Evolutionary conservation across 2,113 vertebrate species (phyloP).

Genomic region (Myxocyprinus asiaticus): DNA sequence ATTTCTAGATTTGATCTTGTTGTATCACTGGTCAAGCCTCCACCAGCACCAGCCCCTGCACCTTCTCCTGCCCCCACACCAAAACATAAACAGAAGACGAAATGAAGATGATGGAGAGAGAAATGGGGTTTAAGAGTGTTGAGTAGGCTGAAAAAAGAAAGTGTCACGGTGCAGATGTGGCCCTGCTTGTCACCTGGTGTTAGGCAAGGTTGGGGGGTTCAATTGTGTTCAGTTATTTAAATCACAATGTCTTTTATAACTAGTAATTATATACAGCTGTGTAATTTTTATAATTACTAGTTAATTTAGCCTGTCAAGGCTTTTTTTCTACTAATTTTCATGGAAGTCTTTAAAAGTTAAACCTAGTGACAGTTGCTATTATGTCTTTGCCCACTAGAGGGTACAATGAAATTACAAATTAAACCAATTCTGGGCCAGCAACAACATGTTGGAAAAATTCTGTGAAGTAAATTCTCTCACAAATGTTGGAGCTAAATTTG

Average conservation of each 20-base stretch:
- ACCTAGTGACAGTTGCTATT: not conserved
- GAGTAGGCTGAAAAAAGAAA: slow-evolving; percentile 28
- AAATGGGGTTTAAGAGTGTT: not conserved
- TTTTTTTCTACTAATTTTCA: slow-evolving; percentile 12
- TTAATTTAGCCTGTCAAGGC: not conserved
- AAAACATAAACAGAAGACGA: slow-evolving; percentile 74
- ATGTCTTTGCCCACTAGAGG: slow-evolving; percentile 40
- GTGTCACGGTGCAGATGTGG: slow-evolving; percentile 26
- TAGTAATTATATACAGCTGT: not conserved
- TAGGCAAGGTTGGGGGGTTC: not conserved
- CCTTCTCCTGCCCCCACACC: slow-evolving; percentile 47
- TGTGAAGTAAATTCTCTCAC: not conserved
- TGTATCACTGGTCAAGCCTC: slow-evolving; percentile 52
- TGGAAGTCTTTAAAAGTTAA: not conserved
- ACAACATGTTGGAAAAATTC: not conserved
- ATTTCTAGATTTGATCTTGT: slow-evolving; percentile 60
- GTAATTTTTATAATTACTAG: slow-evolving; percentile 10
- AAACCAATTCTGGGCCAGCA: not conserved
- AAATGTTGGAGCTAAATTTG: not conserved
- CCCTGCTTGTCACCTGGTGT: not conserved
- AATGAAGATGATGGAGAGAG: slow-evolving; percentile 61
- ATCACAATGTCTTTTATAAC: not conserved
- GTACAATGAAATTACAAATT: slow-evolving; percentile 21
- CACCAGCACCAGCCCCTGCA: slow-evolving; percentile 40
- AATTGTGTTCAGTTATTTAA: not conserved